Percentiles rank a stretch among this genome's conserved stretches.
Evolutionary conservation across 2,113 vertebrate species (phyloP).

Genomic region (Podarcis cretensis): DNA sequence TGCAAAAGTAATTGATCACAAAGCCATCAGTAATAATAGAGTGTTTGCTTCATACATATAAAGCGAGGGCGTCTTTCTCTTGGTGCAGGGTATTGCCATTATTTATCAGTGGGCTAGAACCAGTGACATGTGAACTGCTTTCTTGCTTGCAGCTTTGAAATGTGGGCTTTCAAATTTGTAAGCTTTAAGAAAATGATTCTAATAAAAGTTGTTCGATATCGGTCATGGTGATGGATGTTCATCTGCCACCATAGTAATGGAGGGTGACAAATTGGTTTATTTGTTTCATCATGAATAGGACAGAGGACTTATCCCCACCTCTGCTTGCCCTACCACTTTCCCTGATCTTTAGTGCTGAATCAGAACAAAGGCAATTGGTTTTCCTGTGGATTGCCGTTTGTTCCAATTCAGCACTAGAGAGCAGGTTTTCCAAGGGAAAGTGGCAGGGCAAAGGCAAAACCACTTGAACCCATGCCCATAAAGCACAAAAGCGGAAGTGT

Average conservation of each 20-base stretch:
- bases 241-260: slow-evolving; percentile 4
- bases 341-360: too few relatives aligned
- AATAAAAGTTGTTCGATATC: background rate
- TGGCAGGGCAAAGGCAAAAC: too few relatives aligned
- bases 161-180: slow-evolving; percentile 12
- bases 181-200: slow-evolving; percentile 9
- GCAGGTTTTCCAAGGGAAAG: too few relatives aligned
- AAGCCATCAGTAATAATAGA: background rate
- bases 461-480: too few relatives aligned
- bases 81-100: background rate
- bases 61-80: slow-evolving; percentile 20
- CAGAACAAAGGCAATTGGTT: too few relatives aligned
- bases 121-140: slow-evolving; percentile 15
- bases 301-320: too few relatives aligned
- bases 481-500: too few relatives aligned
- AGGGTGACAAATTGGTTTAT: background rate
- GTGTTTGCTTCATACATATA: background rate
- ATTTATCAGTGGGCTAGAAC: slow-evolving; percentile 37
- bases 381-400: too few relatives aligned
- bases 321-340: too few relatives aligned
- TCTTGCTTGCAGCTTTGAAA: slow-evolving; percentile 47
- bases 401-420: too few relatives aligned
- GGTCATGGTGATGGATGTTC: background rate
- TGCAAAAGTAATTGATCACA: background rate
- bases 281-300: background rate